A percentile compares a stretch with the other conserved stretches of the same genome.
phyloP scores from a whole-genome alignment of 2,797 vertebrate genomes.

The Gallinago solitaria region DNA sequence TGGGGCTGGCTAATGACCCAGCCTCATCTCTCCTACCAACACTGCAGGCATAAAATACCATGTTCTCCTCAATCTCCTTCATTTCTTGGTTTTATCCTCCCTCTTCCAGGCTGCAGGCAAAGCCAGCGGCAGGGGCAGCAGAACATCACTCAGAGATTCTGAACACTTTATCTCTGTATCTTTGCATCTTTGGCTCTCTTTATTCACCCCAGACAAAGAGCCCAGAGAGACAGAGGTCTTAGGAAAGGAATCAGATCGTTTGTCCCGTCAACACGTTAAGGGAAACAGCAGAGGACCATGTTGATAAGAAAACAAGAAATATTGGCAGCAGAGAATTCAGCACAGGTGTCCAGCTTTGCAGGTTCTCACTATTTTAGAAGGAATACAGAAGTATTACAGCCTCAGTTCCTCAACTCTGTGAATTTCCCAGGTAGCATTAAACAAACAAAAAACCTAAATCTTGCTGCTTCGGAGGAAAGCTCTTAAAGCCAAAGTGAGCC shows the following conservation, averaged over 20 bases:
- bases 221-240: not conserved
- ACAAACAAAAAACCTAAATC: not conserved
- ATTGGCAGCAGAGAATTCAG: not conserved
- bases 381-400: not conserved
- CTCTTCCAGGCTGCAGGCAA: not conserved
- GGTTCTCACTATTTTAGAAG: not conserved
- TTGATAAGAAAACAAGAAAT: not conserved
- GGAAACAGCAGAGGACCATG: not conserved
- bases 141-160: not conserved
- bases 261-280: rapidly evolving
- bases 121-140: not conserved
- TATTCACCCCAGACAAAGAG: not conserved
- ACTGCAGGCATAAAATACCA: not conserved
- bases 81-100: not conserved
- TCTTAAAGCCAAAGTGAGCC: not conserved
- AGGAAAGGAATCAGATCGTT: not conserved
- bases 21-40: not conserved
- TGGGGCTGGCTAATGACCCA: not conserved
- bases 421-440: not conserved
- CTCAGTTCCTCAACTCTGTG: not conserved
- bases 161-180: not conserved
- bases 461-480: not conserved
- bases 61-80: not conserved
- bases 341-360: not conserved
- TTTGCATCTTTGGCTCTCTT: not conserved